Evolutionary conservation across 2,797 vertebrate genomes (phyloP).

Genomic region (Xyrichtys novacula): DNA sequence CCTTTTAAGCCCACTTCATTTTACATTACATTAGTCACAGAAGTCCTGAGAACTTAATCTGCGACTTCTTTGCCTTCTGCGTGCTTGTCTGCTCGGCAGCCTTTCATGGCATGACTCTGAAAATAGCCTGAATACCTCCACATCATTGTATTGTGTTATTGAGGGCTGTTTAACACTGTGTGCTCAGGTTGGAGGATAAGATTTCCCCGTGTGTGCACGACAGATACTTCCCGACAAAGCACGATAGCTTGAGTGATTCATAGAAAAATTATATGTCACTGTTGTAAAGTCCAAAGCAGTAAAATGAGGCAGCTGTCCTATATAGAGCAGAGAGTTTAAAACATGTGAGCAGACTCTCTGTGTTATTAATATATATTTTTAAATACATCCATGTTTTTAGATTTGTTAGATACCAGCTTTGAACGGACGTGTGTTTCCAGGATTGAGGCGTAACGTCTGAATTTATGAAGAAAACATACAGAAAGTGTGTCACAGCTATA

Average conservation of each 20-base stretch:
- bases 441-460: neutral
- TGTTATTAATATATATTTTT: neutral
- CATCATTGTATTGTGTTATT: constrained; percentile 47
- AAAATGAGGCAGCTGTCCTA: neutral
- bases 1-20: constrained; percentile 70
- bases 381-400: neutral
- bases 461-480: neutral
- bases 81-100: constrained; percentile 54
- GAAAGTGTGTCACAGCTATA: neutral
- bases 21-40: constrained; percentile 60
- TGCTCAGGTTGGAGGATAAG: constrained; percentile 26
- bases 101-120: constrained; percentile 53
- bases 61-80: constrained; percentile 59
- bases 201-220: constrained; percentile 22
- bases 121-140: constrained; percentile 67
- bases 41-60: constrained; percentile 68
- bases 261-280: neutral
- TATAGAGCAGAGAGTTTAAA: neutral
- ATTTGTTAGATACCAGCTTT: neutral
- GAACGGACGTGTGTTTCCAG: neutral
- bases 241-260: constrained; percentile 4
- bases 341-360: neutral
- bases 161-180: constrained; percentile 10
- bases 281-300: neutral
- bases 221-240: constrained; percentile 10